Evolutionary conservation across 2,797 vertebrate genomes (phyloP).

Genomic region (Galago senegalensis): DNA sequence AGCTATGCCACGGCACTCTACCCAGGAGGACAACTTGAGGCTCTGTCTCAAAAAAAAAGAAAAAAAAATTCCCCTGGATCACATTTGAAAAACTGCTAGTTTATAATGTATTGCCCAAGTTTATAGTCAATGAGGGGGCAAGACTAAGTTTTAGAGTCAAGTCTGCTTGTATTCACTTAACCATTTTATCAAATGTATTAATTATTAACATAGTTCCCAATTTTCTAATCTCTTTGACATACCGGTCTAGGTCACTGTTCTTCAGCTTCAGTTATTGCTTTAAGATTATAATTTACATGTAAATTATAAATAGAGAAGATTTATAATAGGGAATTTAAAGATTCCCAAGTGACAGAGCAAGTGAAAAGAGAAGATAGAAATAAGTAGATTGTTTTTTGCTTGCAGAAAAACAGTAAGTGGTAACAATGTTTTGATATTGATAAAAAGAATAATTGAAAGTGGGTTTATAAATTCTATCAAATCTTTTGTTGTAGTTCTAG

Average conservation of each 20-base stretch:
- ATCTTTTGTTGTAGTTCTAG: not conserved
- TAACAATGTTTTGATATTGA: conserved; percentile 13
- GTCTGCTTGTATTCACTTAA: not conserved
- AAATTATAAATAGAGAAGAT: no score
- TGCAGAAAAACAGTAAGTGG: not conserved
- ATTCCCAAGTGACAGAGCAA: not conserved
- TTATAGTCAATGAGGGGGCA: not conserved
- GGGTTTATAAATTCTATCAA: conserved; percentile 24
- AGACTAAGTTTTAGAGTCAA: not conserved
- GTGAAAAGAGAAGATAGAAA: conserved; percentile 19
- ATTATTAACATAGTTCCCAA: not conserved
- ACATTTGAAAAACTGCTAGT: not conserved
- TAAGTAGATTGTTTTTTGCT: conserved; percentile 19
- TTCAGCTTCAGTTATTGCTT: conserved; percentile 11
- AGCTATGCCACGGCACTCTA: no score
- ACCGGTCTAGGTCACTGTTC: not conserved
- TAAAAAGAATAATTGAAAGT: not conserved
- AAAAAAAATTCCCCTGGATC: not conserved
- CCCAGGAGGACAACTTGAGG: no score
- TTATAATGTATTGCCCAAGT: not conserved
- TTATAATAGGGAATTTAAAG: not conserved
- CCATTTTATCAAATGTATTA: conserved; percentile 10
- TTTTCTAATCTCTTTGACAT: not conserved
- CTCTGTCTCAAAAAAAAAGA: no score
- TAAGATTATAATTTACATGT: not conserved